Evolutionary conservation across 2,888 invertebrate genomes (phyloP), one percentile per base, ranked within the genome.

Genomic region (Caradrina clavipalpis): DNA sequence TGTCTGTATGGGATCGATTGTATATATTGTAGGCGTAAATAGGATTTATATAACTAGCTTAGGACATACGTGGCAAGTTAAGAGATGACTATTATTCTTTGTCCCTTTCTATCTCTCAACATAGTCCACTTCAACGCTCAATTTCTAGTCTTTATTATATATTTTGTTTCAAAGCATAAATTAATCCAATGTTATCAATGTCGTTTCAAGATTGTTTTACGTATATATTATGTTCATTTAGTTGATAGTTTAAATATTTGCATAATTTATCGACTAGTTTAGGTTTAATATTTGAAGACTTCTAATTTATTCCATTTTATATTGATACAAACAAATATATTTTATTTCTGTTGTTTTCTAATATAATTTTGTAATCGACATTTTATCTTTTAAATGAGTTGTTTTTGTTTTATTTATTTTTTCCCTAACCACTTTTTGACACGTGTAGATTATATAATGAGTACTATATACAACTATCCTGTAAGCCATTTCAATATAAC

Each of bases 101-200:
- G 71, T 82, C 65, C 66, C 47, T 71, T 80, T 79, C 73, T 85
- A 72, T 83, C 84, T 87, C 80, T 86, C 79, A 83, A 85, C 83
- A 82, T 82, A 73, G 83, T 80, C 83, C 82, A 87, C 78, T 84
- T 76, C 71, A 84, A 83, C 88, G 92, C 92, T 93, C 93, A 92
- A 90, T 88, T 86, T 93, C 93, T 94, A 93, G 94, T 94, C 94
- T 88, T 86, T 84, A 80, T 79, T 82, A 80, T 80, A 17, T 17
- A 45, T 15, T 45, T 17, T 45, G 17, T 45, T 45, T 17, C 11
- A 45, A 17, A 45, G 45, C 15, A 45, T 39, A 39, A 11, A 39
- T 13, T 39, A 3, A 39, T 39, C 39, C 39, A 39, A 39, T 39
- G 39, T 39, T 39, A 39, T 39, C 39, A 39, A 13, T 39, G 39